These are phyloP conservation scores for Mesaphorura yosii DNA, from an alignment of 1,140 invertebrate genomes.

Conservation along the genomic window DNA sequence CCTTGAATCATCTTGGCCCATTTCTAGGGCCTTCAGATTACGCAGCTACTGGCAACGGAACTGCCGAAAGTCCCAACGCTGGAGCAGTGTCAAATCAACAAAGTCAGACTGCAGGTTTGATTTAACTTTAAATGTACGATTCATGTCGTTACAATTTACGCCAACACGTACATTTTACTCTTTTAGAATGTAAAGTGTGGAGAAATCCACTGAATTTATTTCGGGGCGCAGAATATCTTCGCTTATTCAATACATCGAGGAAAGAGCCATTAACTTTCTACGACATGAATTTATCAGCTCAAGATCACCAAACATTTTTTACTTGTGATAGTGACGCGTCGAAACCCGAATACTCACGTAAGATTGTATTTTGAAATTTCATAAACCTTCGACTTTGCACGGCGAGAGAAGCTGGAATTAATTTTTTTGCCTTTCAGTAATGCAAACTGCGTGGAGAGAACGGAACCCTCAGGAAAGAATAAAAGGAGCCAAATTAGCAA, in stretches of 20 bases:
- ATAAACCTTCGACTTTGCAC: too few relatives aligned
- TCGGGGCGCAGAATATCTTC: conserved; percentile 88
- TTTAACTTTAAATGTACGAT: too few relatives aligned
- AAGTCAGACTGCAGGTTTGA: conserved; percentile 33
- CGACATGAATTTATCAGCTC: conserved; percentile 97
- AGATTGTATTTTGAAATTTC: too few relatives aligned
- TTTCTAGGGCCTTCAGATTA: conserved; percentile 72
- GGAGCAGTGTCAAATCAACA: conserved; percentile 21
- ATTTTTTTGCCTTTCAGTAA: too few relatives aligned
- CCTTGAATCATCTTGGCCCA: conserved; percentile 83
- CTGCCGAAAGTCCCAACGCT: too few relatives aligned
- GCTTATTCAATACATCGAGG: conserved; percentile 78
- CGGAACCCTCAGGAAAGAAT: conserved; percentile 82
- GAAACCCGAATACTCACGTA: conserved; percentile 83
- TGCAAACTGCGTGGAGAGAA: conserved; percentile 96
- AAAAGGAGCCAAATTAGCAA: conserved; percentile 78
- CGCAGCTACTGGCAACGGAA: conserved; percentile 33
- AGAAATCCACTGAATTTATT: conserved; percentile 92
- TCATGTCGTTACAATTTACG: too few relatives aligned
- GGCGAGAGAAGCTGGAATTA: too few relatives aligned
- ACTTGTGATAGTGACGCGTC: conserved; percentile 82
- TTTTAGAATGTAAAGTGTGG: conserved; percentile 94
- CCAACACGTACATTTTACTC: conserved; percentile 29
- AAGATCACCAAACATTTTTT: conserved; percentile 98
- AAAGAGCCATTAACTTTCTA: conserved; percentile 96